phyloP scores from a whole-genome alignment of 2,888 invertebrate species.

The Monochamus alternatus region DNA sequence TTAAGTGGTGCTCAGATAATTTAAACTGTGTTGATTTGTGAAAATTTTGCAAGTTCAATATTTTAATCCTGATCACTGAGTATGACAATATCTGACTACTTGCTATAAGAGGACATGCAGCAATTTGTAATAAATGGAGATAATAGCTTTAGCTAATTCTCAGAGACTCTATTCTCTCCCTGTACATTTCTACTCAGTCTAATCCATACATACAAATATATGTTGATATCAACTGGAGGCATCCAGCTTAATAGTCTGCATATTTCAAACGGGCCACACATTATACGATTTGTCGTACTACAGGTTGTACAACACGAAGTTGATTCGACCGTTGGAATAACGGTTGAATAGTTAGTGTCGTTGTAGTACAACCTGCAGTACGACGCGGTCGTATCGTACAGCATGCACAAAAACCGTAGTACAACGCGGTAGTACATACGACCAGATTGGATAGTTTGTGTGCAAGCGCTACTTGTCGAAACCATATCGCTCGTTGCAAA shows the following conservation, averaged over 20 bases:
- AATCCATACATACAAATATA: constrained; percentile 49
- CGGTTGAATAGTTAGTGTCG: no score
- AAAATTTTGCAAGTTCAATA: constrained; percentile 71
- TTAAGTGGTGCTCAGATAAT: constrained; percentile 71
- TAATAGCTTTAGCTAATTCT: not conserved
- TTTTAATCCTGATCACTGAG: constrained; percentile 68
- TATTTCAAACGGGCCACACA: no score
- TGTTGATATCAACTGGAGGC: constrained; percentile 60
- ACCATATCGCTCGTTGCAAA: no score
- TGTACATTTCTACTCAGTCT: constrained; percentile 49
- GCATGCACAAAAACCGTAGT: no score
- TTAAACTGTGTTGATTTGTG: constrained; percentile 71
- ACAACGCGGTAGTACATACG: no score
- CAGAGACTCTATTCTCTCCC: constrained; percentile 38
- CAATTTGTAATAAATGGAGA: constrained; percentile 50
- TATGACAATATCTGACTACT: constrained; percentile 69
- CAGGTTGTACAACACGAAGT: no score
- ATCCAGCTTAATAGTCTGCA: constrained; percentile 66
- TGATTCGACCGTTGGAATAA: no score
- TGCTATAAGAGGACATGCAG: constrained; percentile 62
- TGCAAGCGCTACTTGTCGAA: no score
- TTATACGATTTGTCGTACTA: no score
- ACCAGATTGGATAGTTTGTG: no score
- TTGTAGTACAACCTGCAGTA: no score
- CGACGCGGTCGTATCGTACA: no score